Conservation (phyloP, 2,113 vertebrate genomes). For the Hiodon alosoides region DNA sequence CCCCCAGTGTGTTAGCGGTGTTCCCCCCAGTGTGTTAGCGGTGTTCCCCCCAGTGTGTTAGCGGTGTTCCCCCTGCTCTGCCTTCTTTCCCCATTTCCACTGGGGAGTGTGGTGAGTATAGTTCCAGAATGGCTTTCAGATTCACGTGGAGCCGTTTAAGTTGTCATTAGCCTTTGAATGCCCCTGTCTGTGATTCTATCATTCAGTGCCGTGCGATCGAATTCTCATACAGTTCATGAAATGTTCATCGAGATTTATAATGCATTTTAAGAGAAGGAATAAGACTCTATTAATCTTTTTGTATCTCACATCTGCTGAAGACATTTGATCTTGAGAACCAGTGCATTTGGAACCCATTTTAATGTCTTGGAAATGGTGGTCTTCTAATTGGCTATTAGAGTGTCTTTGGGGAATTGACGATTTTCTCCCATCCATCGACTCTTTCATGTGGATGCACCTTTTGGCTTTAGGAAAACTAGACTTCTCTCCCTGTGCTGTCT, state of each 20-base stretch:
- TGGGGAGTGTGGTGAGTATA: no score
- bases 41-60: no score
- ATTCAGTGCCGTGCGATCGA: conserved; percentile 20
- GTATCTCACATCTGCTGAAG: conserved; percentile 31
- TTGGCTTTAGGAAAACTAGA: not conserved
- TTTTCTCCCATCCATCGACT: not conserved
- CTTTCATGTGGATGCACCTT: not conserved
- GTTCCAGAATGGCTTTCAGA: no score
- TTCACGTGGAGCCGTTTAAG: no score
- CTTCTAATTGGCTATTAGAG: conserved; percentile 4
- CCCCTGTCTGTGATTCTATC: not conserved
- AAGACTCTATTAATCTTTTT: conserved; percentile 26
- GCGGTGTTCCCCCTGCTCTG: no score
- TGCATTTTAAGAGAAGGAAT: conserved; percentile 26
- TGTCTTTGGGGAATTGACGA: not conserved
- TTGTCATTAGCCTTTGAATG: no score
- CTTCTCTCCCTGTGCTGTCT: not conserved
- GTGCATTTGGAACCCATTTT: not conserved
- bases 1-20: no score
- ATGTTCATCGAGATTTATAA: conserved; percentile 29
- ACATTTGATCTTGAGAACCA: conserved; percentile 18
- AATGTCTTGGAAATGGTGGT: not conserved
- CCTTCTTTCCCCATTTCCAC: no score
- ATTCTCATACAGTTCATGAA: conserved; percentile 26
- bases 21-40: no score